Percentiles rank a stretch among this genome's conserved stretches.
These are phyloP conservation scores for Oenanthe oenanthe DNA, from an alignment of 2,113 vertebrate species.

Conservation along the genomic window DNA sequence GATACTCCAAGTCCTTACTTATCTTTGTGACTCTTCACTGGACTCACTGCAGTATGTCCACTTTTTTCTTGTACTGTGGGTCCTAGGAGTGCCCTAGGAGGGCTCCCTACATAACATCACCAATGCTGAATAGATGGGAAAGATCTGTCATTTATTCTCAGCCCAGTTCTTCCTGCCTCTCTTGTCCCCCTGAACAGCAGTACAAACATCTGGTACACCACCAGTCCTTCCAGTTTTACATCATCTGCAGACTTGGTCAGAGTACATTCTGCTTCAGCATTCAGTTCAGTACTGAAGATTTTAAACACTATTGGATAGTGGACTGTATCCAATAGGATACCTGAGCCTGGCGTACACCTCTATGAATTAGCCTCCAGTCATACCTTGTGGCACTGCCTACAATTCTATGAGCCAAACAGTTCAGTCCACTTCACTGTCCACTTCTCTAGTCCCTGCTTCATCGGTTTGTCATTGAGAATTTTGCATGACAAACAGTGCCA, in stretches of 20 bases:
- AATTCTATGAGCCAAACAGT: neutral
- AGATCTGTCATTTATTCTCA: neutral
- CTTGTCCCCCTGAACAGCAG: neutral
- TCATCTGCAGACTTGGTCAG: neutral
- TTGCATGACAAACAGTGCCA: neutral
- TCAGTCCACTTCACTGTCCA: neutral
- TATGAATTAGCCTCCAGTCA: neutral
- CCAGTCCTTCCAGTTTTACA: neutral
- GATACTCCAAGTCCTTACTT: neutral
- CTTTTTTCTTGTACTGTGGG: neutral
- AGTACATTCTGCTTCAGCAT: neutral
- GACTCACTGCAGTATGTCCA: neutral
- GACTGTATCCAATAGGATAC: no score
- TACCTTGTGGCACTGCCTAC: neutral
- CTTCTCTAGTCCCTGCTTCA: neutral
- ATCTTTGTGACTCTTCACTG: neutral
- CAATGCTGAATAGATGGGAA: neutral
- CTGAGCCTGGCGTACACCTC: neutral
- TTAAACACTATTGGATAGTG: neutral
- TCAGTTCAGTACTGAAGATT: neutral
- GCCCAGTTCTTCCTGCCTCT: neutral
- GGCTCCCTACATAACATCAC: neutral
- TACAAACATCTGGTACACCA: neutral
- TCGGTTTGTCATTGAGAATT: neutral
- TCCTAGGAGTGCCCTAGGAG: neutral